These are phyloP conservation scores for Falcaria lacertinaria DNA, from an alignment of 2,888 invertebrate species.

Conservation along the genomic window DNA sequence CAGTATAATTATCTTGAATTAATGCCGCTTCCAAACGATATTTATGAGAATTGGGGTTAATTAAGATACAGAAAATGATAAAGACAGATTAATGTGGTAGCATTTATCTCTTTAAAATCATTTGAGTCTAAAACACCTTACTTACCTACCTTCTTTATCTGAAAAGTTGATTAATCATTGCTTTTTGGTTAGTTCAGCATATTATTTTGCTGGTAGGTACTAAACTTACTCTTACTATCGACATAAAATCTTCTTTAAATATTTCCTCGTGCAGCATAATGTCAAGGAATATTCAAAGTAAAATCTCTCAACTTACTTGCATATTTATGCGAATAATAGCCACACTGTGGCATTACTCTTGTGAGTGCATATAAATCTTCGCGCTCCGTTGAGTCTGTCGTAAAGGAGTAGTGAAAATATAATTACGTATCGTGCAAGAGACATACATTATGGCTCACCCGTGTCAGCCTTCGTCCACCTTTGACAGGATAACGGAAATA, in stretches of 20 bases:
- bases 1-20: not conserved
- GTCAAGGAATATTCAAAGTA: not conserved
- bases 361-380: conserved; percentile 19
- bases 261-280: not conserved
- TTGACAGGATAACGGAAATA: not conserved
- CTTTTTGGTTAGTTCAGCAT: too few relatives aligned
- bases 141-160: too few relatives aligned
- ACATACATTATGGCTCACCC: not conserved
- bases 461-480: not conserved
- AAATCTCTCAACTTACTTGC: not conserved
- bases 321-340: conserved; percentile 9
- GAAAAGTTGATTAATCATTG: too few relatives aligned
- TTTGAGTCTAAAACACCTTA: too few relatives aligned
- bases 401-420: conserved; percentile 2
- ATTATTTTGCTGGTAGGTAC: too few relatives aligned
- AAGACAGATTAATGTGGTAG: too few relatives aligned
- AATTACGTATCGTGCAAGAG: conserved; percentile 1
- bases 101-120: too few relatives aligned
- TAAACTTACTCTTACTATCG: too few relatives aligned
- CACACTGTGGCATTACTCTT: conserved; percentile 14
- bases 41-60: not conserved
- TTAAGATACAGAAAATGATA: not conserved
- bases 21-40: not conserved
- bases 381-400: conserved; percentile 10
- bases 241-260: not conserved